Conservation (phyloP, 2,113 vertebrate species). For the Sterna hirundo region DNA sequence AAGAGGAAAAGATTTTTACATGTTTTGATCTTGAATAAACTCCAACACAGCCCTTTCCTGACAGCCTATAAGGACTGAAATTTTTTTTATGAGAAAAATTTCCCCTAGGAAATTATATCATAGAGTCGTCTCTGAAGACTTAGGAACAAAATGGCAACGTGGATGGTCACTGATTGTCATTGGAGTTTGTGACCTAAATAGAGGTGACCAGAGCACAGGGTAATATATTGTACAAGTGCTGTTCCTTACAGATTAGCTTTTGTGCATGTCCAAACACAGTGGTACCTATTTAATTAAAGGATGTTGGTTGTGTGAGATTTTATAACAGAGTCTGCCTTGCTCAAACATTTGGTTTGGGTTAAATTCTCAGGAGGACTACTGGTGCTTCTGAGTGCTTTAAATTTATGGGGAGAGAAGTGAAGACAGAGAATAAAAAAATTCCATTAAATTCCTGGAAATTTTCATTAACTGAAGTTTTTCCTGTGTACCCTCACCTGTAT, state of each 20-base stretch:
- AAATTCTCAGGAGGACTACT: constrained; percentile 30
- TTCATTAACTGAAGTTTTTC: constrained; percentile 2
- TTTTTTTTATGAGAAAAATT: background rate
- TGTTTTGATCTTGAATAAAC: background rate
- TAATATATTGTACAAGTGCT: background rate
- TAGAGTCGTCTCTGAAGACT: background rate
- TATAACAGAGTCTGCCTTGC: constrained; percentile 5
- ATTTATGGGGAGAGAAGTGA: background rate
- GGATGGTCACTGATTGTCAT: background rate
- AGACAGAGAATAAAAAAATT: background rate
- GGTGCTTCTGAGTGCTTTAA: constrained; percentile 1
- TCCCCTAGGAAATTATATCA: background rate
- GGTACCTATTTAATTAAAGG: background rate
- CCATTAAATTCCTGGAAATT: constrained; percentile 30
- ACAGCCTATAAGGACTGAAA: background rate
- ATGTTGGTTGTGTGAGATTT: constrained; percentile 1
- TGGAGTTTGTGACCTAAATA: background rate
- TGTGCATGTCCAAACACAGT: background rate
- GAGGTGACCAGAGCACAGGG: background rate
- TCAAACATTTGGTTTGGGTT: constrained; percentile 16
- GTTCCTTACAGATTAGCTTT: background rate
- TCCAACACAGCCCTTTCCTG: background rate
- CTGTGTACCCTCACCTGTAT: background rate
- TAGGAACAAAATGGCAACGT: background rate
- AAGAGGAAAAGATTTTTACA: background rate